These are phyloP conservation scores for Galerucella pusilla DNA, from an alignment of 2,888 invertebrate species.

Conservation along the genomic window DNA sequence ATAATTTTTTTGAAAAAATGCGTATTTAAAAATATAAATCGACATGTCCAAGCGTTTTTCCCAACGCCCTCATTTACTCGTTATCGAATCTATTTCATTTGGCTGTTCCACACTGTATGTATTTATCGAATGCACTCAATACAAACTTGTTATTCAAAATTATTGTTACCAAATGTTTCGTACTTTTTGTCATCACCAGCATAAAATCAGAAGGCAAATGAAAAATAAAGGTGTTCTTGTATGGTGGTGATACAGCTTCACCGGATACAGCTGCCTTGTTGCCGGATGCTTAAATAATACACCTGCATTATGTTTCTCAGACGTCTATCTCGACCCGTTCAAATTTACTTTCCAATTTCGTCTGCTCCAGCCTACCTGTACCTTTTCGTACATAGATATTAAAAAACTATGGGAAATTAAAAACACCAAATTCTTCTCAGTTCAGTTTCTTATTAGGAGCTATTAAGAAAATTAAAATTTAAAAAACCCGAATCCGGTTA, in stretches of 20 bases:
- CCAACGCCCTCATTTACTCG: too few species aligned
- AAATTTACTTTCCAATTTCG: slow-evolving; percentile 56
- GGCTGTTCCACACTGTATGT: neutral
- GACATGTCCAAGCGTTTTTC: too few species aligned
- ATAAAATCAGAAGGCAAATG: slow-evolving; percentile 43
- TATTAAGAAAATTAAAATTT: slow-evolving; percentile 38
- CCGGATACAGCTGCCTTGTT: slow-evolving; percentile 65
- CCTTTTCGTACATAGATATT: slow-evolving; percentile 40
- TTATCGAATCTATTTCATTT: too few species aligned
- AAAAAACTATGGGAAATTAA: slow-evolving; percentile 52
- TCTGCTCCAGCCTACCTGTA: slow-evolving; percentile 50
- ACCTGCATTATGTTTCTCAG: slow-evolving; percentile 61
- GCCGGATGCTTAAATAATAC: slow-evolving; percentile 62
- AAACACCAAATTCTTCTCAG: slow-evolving; percentile 45
- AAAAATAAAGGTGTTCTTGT: slow-evolving; percentile 58
- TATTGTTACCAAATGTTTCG: slow-evolving; percentile 21
- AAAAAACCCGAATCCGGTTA: slow-evolving; percentile 33
- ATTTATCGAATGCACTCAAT: neutral
- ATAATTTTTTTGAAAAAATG: too few species aligned
- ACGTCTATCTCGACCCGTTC: slow-evolving; percentile 56
- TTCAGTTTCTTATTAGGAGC: slow-evolving; percentile 39
- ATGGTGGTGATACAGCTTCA: slow-evolving; percentile 55
- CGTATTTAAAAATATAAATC: too few species aligned
- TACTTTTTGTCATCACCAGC: slow-evolving; percentile 43
- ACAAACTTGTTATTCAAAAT: neutral